These are phyloP conservation scores for Coelinius sp. DNA, from an alignment of 2,888 invertebrate species.

Conservation along the genomic window DNA sequence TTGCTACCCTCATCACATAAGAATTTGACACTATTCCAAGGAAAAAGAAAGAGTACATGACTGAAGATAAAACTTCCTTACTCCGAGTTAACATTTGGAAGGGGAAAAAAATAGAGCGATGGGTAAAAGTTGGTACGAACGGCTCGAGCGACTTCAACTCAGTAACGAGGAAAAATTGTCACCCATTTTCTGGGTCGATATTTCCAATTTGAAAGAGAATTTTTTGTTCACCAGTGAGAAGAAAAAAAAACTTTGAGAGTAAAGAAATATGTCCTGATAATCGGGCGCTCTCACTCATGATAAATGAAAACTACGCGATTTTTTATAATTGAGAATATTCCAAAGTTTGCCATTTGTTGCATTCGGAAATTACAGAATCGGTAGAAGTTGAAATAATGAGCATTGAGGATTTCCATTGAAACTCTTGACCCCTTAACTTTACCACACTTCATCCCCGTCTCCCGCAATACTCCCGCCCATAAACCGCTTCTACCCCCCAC, in stretches of 20 bases:
- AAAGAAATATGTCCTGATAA: too few species aligned
- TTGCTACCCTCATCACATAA: neutral
- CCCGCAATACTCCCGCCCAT: neutral
- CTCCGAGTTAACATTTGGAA: conserved; percentile 7
- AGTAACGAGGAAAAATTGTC: conserved; percentile 26
- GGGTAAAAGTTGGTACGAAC: conserved; percentile 33
- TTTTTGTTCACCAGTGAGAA: conserved; percentile 1
- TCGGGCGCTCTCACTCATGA: too few species aligned
- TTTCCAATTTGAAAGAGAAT: conserved; percentile 27
- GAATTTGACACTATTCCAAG: conserved; percentile 4
- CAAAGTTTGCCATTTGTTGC: neutral
- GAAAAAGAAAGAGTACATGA: neutral
- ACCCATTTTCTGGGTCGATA: conserved; percentile 18
- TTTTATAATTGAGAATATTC: neutral
- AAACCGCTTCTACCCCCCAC: conserved; percentile 24
- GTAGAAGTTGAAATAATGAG: conserved; percentile 45
- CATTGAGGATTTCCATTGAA: conserved; percentile 46
- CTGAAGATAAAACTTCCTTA: neutral
- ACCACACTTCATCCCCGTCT: neutral
- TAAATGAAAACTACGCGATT: neutral
- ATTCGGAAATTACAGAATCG: neutral
- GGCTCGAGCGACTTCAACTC: neutral
- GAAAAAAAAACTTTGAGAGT: too few species aligned
- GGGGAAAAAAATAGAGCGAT: conserved; percentile 23
- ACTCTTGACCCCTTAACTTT: conserved; percentile 40